Evolutionary conservation across 2,888 invertebrate species (phyloP), one percentile per base, ranked within the genome.

Genomic region (Sussaba pulchella): DNA sequence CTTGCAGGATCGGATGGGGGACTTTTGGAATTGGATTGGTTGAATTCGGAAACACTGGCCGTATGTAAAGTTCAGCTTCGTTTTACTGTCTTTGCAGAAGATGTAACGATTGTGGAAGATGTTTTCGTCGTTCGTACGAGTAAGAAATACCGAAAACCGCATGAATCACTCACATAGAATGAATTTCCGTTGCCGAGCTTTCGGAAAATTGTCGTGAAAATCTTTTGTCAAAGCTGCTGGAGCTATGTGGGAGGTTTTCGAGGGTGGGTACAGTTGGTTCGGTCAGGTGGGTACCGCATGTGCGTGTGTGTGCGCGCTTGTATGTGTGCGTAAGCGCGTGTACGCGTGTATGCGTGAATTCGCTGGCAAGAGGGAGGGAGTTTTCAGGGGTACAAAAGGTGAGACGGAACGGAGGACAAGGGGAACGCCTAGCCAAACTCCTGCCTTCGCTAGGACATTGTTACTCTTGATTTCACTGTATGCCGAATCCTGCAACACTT

Each of bases 401-500:
- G 80, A 85, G 85, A 82, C 84, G 87, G 89, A 87, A 79, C 81
- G 83, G 86, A 88, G 86, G 85, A 82, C 87, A 82, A 88, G 89
- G 87, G 88, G 87, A 85, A 87, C 87, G 85, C 86, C 88, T 88
- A 85, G 81, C 85, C 85, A 82, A 80, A 83, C 52, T 88, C 79
- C 86, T 87, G 87, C 90, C 90, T 91, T 90, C 89, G 90, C 90
- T 91, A 90, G 90, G 90, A 90, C 90, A 90, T 90, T 86, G 88
- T 89, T 83, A 83, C 82, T 83, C 80, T 74, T 73, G 70, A 31
- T 69, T 77, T 74, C 57, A 73, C 80, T 78, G 83, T 64, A 57
- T 82, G 84, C 80, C 50, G 73, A 85, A 85, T 84, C 72, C 76
- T 75, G 82, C 77, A 77, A 69, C 84, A 77, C 85, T 73, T 84